Percentiles rank a stretch among this genome's conserved stretches.
Evolutionary conservation across 2,888 invertebrate genomes (phyloP).

Genomic region (Poecilobothrus nobilitatus): DNA sequence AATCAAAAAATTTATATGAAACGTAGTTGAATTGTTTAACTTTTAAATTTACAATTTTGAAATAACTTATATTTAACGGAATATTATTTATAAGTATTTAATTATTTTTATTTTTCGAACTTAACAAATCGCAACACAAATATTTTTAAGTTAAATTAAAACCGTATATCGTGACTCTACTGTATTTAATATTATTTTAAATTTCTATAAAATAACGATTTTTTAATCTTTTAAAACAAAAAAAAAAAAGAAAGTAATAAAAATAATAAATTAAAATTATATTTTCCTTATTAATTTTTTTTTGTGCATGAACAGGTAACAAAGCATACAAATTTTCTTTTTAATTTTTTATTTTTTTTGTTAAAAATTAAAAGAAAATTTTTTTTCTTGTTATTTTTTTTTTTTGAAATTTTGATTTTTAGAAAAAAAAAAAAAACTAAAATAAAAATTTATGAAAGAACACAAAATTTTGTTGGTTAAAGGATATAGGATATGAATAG

Average conservation of each 20-base stretch:
- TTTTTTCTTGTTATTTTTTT: not conserved
- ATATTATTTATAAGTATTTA: too few relatives aligned
- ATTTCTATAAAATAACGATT: too few relatives aligned
- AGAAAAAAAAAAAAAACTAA: not conserved
- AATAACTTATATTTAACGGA: too few relatives aligned
- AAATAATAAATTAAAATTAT: not conserved
- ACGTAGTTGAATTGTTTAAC: too few relatives aligned
- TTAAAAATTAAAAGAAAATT: not conserved
- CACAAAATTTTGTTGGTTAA: not conserved
- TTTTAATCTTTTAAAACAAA: not conserved
- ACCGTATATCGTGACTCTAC: too few relatives aligned
- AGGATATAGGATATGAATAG: not conserved
- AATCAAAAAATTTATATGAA: too few relatives aligned
- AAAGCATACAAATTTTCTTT: not conserved
- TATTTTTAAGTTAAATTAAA: too few relatives aligned
- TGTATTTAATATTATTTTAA: too few relatives aligned
- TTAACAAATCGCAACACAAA: too few relatives aligned
- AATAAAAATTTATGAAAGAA: conserved; percentile 1
- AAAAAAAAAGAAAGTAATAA: not conserved
- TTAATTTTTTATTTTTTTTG: not conserved
- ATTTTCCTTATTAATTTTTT: not conserved
- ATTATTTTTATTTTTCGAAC: too few relatives aligned
- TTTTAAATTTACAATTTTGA: too few relatives aligned
- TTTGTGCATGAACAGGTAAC: conserved; percentile 3
- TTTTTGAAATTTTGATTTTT: too few relatives aligned